These are phyloP conservation scores for Marronus borbonicus DNA, from an alignment of 2,888 invertebrate species.

Conservation along the genomic window DNA sequence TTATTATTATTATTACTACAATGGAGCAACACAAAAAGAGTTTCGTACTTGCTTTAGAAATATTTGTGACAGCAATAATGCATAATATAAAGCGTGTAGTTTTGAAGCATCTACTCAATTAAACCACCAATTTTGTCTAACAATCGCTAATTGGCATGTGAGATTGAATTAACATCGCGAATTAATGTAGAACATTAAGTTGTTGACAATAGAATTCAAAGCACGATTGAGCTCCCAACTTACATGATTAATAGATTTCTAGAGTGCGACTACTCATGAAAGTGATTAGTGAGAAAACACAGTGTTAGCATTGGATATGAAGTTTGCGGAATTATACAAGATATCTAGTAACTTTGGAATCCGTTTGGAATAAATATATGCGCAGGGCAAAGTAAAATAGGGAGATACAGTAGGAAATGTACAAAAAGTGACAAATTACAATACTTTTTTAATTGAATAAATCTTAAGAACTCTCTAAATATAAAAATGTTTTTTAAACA, in stretches of 20 bases:
- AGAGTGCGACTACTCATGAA: constrained; percentile 24
- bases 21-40: too few species aligned
- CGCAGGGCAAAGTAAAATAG: too few species aligned
- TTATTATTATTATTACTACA: too few species aligned
- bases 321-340: neutral
- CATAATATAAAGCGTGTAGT: neutral
- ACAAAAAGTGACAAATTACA: too few species aligned
- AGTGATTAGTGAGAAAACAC: neutral
- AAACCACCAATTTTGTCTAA: neutral
- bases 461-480: too few species aligned
- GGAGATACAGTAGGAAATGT: too few species aligned
- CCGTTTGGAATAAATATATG: too few species aligned
- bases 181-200: constrained; percentile 14
- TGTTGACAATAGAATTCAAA: constrained; percentile 5
- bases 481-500: too few species aligned
- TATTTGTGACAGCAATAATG: too few species aligned
- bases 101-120: neutral
- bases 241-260: constrained; percentile 25
- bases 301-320: neutral
- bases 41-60: too few species aligned
- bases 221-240: constrained; percentile 24
- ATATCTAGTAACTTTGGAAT: neutral
- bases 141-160: constrained; percentile 1
- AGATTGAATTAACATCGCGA: constrained; percentile 11
- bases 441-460: too few species aligned